These are phyloP conservation scores for Trididemnum clinides DNA, from an alignment of 23 tunicate species.

Conservation along the genomic window DNA sequence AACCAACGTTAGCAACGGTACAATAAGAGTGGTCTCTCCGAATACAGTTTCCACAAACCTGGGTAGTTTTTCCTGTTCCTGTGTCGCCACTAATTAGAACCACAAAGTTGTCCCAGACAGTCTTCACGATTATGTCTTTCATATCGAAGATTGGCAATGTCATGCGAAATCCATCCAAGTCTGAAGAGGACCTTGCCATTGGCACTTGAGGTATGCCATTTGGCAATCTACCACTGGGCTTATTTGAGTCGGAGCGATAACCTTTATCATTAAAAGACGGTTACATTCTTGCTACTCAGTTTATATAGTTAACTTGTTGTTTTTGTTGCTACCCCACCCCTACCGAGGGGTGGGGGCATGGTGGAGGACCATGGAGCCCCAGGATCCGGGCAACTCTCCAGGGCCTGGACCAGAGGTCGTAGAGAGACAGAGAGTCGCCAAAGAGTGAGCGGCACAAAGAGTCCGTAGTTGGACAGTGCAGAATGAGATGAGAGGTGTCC, in stretches of 20 bases:
- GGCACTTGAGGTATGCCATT: conserved; percentile 97
- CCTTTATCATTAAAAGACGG: conserved; percentile 15
- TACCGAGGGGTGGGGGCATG: no score
- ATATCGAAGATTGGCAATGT: conserved; percentile 55
- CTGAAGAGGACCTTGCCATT: conserved; percentile 38
- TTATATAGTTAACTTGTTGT: no score
- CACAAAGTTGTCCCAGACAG: conserved; percentile 57
- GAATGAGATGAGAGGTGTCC: no score
- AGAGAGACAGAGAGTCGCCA: no score
- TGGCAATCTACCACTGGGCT: conserved; percentile 89
- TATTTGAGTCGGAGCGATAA: conserved; percentile 72
- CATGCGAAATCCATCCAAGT: conserved; percentile 59
- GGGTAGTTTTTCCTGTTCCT: conserved; percentile 90
- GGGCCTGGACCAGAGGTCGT: no score
- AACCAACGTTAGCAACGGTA: not conserved
- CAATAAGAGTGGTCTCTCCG: not conserved
- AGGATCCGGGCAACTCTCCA: no score
- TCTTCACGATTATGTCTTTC: conserved; percentile 46
- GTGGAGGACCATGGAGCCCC: no score
- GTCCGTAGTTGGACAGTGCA: no score
- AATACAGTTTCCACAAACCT: no score
- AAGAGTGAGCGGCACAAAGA: no score
- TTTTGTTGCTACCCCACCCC: no score
- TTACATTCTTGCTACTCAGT: no score
- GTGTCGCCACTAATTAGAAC: conserved; percentile 74